phyloP scores from a whole-genome alignment of 2,888 invertebrate species.

The Lepetodrilus schrolli region DNA sequence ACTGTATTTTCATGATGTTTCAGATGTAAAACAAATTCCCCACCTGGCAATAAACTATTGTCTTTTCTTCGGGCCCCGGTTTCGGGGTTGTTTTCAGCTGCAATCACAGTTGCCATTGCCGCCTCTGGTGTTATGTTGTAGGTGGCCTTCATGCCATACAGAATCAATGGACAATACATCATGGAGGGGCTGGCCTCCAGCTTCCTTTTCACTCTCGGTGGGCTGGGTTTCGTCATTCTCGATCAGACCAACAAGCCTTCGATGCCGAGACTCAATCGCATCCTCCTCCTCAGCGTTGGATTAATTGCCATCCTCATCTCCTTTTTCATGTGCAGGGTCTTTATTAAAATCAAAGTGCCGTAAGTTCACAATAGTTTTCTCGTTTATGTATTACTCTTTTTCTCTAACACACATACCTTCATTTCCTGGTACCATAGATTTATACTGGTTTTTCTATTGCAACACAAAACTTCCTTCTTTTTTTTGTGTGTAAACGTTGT shows the following conservation, averaged over 20 bases:
- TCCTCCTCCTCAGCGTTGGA: slow-evolving; percentile 91
- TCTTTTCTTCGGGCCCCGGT: no score
- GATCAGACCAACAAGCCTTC: slow-evolving; percentile 94
- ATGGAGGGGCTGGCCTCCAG: slow-evolving; percentile 99
- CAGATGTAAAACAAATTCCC: no score
- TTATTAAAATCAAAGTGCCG: slow-evolving; percentile 99
- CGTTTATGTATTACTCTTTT: no score
- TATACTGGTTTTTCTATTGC: no score
- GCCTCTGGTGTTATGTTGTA: no score
- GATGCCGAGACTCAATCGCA: slow-evolving; percentile 88
- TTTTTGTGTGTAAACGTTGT: neutral
- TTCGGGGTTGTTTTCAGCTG: no score
- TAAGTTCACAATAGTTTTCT: slow-evolving; percentile 61
- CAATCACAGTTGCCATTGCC: no score
- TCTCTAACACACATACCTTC: no score
- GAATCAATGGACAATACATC: slow-evolving; percentile 99
- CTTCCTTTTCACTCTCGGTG: slow-evolving; percentile 96
- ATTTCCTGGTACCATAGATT: no score
- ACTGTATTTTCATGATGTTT: no score
- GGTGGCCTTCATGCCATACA: slow-evolving; percentile 98
- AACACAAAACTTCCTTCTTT: neutral
- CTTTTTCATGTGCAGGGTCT: slow-evolving; percentile 96
- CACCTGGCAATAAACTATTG: no score
- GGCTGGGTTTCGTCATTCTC: slow-evolving; percentile 95
- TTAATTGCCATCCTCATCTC: slow-evolving; percentile 94